A percentile compares a stretch with the other conserved stretches of the same genome.
Conservation (phyloP, 2,888 invertebrate genomes). For the Iselma pallidipennis region DNA sequence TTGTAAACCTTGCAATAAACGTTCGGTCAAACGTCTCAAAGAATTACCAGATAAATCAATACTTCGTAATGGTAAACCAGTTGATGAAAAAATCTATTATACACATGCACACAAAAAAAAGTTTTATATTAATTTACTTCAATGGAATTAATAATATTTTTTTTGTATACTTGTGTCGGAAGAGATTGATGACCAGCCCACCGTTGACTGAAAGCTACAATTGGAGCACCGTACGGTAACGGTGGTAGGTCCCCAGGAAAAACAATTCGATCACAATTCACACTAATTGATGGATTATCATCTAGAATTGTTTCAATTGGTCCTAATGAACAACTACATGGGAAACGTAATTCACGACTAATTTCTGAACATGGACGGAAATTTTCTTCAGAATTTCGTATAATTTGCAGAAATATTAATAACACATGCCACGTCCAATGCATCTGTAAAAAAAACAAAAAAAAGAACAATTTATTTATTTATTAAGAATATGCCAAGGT, state of each 20-base stretch:
- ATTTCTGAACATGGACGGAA: constrained; percentile 72
- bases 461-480: not conserved
- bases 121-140: too few relatives aligned
- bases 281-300: constrained; percentile 62
- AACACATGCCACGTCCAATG: constrained; percentile 20
- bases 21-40: constrained; percentile 76
- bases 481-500: not conserved
- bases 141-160: too few relatives aligned
- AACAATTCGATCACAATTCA: constrained; percentile 84
- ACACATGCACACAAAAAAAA: too few relatives aligned
- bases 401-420: constrained; percentile 15
- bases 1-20: constrained; percentile 69
- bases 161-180: constrained; percentile 66
- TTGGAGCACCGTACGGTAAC: constrained; percentile 77
- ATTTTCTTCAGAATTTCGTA: constrained; percentile 25
- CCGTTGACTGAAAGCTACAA: constrained; percentile 78
- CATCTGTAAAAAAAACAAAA: constrained; percentile 37
- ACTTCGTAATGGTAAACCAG: constrained; percentile 72
- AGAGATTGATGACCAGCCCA: constrained; percentile 80
- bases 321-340: constrained; percentile 66
- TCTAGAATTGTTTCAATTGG: constrained; percentile 57
- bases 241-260: constrained; percentile 79
- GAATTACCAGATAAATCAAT: constrained; percentile 84
- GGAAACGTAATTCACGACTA: constrained; percentile 74
- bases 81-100: constrained; percentile 72